Percentiles rank a stretch among this genome's conserved stretches.
These are phyloP conservation scores for Acanthornis magna DNA, from an alignment of 2,797 vertebrate species.

Conservation along the genomic window DNA sequence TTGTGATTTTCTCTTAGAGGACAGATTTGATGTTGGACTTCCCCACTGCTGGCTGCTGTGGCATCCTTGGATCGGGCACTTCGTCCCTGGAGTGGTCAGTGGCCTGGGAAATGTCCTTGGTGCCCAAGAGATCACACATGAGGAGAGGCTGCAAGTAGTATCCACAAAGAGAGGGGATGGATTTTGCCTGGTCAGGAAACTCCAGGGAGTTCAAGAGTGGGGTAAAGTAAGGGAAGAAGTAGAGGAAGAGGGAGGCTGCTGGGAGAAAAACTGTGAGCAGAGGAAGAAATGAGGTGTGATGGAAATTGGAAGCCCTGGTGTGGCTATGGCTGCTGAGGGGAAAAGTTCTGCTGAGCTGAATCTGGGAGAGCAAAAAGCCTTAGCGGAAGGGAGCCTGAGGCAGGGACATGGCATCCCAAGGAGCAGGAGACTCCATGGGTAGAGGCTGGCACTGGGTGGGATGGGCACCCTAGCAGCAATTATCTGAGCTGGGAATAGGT, in stretches of 20 bases:
- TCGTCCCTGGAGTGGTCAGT: neutral
- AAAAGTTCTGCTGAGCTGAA: neutral
- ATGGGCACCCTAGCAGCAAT: neutral
- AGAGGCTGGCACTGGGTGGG: neutral
- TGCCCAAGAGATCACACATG: neutral
- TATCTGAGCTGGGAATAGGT: neutral
- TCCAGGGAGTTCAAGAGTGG: neutral
- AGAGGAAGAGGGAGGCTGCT: neutral
- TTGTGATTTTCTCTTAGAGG: neutral
- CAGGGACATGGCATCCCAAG: neutral
- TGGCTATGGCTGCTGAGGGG: neutral
- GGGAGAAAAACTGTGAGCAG: neutral
- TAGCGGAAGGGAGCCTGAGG: neutral
- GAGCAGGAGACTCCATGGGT: neutral
- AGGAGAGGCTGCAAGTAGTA: neutral
- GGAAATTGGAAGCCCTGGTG: neutral
- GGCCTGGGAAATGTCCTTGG: neutral
- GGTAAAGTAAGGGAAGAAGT: fast-evolving
- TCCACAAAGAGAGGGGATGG: neutral
- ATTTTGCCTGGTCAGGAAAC: neutral
- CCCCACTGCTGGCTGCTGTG: neutral
- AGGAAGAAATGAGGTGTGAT: neutral
- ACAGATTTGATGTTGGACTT: neutral
- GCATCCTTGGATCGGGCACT: neutral
- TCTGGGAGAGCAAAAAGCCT: neutral